Evolutionary conservation across 2,113 vertebrate species (phyloP), one percentile per base, ranked within the genome.

Genomic region (Nesospiza acunhae): DNA sequence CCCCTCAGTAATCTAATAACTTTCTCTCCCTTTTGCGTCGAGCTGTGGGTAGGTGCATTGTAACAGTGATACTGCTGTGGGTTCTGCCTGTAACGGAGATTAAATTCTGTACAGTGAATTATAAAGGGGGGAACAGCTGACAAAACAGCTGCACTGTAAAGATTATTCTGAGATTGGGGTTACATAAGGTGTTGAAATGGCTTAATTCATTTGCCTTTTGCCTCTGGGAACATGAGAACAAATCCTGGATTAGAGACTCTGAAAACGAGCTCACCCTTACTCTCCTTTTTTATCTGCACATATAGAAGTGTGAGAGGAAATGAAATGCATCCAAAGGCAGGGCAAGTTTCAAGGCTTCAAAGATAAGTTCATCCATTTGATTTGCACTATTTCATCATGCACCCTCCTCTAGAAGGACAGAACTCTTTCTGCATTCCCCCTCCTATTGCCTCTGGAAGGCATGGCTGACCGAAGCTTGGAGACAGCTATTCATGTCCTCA

Each of bases 141-240:
- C 2, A 49, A 89, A 92, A 93, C 93, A 96, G 95, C 93, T 94
- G 66, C 95, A 79, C 62, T 58, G 39, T 49, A 90, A 85, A 96
- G 89, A 94, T 91, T 94, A 95, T 96, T 80, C 72, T 75, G 93
- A 97, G 96, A 85, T 70, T 94, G 77, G 68, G 88, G 58, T n/a
- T 89, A 68, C 63, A 28, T 91, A 78, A 89, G 83, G 66, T 56
- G 35, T 39, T 68, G 90, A 95, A 89, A 96, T 72, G 78, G 82
- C 87, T 94, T 95, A 95, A 75, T 28, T 46, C 56, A 67, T 63
- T 89, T 93, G 68, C 78, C 68, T 94, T 87, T 95, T 6, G 31
- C 89, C 76, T 94, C 74, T 82, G 81, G 89, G 84, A 96, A 96
- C 68, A 89, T 72, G 77, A 93, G 94, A 91, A 79, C 91, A 95